phyloP scores from a whole-genome alignment of 2,113 vertebrate species.

The Syngnathoides biaculeatus region DNA sequence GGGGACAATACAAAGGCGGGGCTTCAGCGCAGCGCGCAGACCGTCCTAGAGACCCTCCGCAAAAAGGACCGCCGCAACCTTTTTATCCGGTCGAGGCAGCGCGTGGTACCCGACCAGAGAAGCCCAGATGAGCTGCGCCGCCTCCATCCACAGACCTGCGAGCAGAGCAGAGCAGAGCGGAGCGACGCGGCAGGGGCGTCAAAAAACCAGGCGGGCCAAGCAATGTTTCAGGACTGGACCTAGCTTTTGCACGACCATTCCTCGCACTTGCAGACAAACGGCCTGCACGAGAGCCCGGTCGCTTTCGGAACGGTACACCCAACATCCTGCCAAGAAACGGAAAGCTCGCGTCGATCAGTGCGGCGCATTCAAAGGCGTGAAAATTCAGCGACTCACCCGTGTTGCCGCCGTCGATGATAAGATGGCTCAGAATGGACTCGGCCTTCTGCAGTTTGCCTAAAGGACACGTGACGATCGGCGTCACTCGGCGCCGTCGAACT shows the following conservation, averaged over 20 bases:
- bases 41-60: neutral
- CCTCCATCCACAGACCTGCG: constrained; percentile 90
- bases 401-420: constrained; percentile 80
- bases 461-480: constrained; percentile 5
- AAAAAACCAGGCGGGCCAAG: too few relatives aligned
- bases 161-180: constrained; percentile 20
- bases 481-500: neutral
- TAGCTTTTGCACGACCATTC: constrained; percentile 90
- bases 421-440: constrained; percentile 86
- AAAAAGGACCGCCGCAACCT: constrained; percentile 66
- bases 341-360: neutral
- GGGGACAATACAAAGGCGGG: constrained; percentile 14
- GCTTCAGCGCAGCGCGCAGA: neutral
- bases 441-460: constrained; percentile 91
- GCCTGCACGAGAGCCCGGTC: constrained; percentile 85
- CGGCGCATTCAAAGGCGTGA: neutral
- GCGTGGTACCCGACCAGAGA: constrained; percentile 83
- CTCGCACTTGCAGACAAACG: constrained; percentile 90
- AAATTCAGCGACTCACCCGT: constrained; percentile 73
- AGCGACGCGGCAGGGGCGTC: neutral
- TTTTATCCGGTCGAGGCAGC: constrained; percentile 90
- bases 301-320: constrained; percentile 80
- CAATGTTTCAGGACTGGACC: constrained; percentile 76
- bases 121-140: constrained; percentile 86
- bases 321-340: constrained; percentile 72